A percentile compares a stretch with the other conserved stretches of the same genome.
phyloP scores from a whole-genome alignment of 2,888 invertebrate species.

The Teleogryllus oceanicus region DNA sequence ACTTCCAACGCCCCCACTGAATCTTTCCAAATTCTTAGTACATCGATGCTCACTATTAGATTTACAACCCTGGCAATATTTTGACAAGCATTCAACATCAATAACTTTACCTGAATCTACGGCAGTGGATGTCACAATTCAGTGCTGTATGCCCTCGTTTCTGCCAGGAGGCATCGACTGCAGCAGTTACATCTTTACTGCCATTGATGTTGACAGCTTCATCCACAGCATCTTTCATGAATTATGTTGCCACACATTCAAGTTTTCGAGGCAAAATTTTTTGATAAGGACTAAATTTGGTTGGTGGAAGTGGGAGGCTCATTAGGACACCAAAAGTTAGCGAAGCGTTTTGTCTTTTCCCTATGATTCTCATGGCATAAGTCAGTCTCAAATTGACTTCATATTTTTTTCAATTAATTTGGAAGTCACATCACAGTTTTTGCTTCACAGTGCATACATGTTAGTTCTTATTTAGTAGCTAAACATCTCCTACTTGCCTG shows the following conservation, averaged over 20 bases:
- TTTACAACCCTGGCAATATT: background rate
- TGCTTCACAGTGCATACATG: too few species aligned
- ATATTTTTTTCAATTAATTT: too few species aligned
- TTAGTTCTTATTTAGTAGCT: too few species aligned
- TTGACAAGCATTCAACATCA: background rate
- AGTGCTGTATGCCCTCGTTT: background rate
- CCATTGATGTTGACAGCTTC: background rate
- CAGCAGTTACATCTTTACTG: background rate
- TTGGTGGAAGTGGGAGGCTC: too few species aligned
- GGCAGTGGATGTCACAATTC: constrained; percentile 20
- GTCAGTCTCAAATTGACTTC: too few species aligned
- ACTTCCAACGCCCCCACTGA: background rate
- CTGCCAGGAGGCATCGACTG: constrained; percentile 21
- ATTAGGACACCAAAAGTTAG: too few species aligned
- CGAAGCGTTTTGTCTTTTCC: too few species aligned
- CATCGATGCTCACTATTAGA: background rate
- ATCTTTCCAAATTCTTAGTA: background rate
- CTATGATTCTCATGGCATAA: too few species aligned
- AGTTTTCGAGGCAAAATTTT: too few species aligned
- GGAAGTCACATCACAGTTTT: too few species aligned
- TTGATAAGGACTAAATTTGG: too few species aligned
- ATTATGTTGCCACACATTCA: background rate
- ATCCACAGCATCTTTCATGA: background rate
- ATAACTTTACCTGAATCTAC: background rate
- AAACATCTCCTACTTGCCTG: too few species aligned